Conservation (phyloP, 1,140 invertebrate genomes). For the Drosophila sp. region DNA sequence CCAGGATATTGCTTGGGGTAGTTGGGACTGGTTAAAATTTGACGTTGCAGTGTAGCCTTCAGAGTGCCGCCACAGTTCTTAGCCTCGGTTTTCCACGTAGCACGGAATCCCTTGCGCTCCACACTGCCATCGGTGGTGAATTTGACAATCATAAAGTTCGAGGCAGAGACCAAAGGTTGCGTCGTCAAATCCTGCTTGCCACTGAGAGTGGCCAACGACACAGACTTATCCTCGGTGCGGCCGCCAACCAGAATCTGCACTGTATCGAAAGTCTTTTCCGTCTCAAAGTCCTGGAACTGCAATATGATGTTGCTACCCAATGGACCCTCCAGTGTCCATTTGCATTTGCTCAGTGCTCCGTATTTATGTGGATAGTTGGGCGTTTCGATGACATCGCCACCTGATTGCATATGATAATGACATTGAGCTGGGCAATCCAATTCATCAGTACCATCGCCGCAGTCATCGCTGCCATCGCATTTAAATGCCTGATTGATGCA, state of each 20-base stretch:
- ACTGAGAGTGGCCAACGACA: slow-evolving; percentile 95
- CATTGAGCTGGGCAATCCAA: slow-evolving; percentile 94
- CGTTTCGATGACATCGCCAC: slow-evolving; percentile 97
- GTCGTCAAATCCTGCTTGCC: slow-evolving; percentile 93
- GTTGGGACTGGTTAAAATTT: slow-evolving; percentile 93
- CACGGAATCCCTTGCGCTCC: slow-evolving; percentile 96
- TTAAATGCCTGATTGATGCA: slow-evolving; percentile 95
- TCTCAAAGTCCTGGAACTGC: slow-evolving; percentile 98
- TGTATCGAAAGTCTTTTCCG: slow-evolving; percentile 97
- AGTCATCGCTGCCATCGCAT: slow-evolving; percentile 96
- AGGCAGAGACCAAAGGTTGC: slow-evolving; percentile 95
- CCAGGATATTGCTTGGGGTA: slow-evolving; percentile 96
- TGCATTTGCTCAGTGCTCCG: slow-evolving; percentile 94
- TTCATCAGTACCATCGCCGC: slow-evolving; percentile 96
- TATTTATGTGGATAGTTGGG: slow-evolving; percentile 97
- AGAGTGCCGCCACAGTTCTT: slow-evolving; percentile 94
- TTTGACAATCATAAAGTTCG: slow-evolving; percentile 99
- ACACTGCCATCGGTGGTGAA: slow-evolving; percentile 97
- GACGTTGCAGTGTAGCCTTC: slow-evolving; percentile 91
- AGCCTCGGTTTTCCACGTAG: slow-evolving; percentile 96
- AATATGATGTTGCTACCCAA: slow-evolving; percentile 96
- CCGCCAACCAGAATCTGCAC: slow-evolving; percentile 98
- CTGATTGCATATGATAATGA: slow-evolving; percentile 96
- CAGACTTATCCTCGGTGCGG: slow-evolving; percentile 95
- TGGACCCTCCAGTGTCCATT: slow-evolving; percentile 98